A percentile compares a stretch with the other conserved stretches of the same genome.
Conservation (phyloP, 2,797 vertebrate genomes). For the Phalloptychus januarius region DNA sequence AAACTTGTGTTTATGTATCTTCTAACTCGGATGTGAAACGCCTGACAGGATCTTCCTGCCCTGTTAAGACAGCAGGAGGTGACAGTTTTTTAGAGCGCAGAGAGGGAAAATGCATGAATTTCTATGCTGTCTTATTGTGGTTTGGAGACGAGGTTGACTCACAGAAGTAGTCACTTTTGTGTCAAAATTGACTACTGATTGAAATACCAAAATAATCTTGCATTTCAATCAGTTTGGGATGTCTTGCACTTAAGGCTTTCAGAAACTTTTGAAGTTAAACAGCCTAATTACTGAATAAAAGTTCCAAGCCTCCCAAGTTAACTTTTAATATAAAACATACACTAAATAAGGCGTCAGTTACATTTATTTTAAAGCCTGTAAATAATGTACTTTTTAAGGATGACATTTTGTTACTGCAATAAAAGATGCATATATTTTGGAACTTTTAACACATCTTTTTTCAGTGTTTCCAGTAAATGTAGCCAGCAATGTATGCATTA, state of each 20-base stretch:
- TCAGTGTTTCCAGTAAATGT: slow-evolving; percentile 1
- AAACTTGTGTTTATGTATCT: background rate
- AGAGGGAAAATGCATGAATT: background rate
- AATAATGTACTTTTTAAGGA: background rate
- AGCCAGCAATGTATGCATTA: slow-evolving; percentile 1
- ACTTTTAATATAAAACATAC: background rate
- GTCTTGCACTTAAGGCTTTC: too few species aligned
- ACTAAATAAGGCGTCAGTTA: background rate
- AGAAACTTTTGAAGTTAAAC: too few species aligned
- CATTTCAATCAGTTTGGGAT: background rate
- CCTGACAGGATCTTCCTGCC: background rate
- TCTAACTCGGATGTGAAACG: background rate
- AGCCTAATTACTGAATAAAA: background rate
- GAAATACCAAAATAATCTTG: background rate
- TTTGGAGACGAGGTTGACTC: too few species aligned
- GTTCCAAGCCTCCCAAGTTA: background rate
- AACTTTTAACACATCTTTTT: background rate
- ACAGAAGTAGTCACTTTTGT: too few species aligned
- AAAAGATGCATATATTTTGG: background rate
- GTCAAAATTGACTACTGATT: too few species aligned
- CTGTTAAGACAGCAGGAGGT: background rate
- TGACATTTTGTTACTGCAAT: background rate
- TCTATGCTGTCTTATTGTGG: background rate
- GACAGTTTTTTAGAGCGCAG: background rate
- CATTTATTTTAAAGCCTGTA: background rate